phyloP scores from a whole-genome alignment of 2,797 vertebrate species.

The Anableps anableps region DNA sequence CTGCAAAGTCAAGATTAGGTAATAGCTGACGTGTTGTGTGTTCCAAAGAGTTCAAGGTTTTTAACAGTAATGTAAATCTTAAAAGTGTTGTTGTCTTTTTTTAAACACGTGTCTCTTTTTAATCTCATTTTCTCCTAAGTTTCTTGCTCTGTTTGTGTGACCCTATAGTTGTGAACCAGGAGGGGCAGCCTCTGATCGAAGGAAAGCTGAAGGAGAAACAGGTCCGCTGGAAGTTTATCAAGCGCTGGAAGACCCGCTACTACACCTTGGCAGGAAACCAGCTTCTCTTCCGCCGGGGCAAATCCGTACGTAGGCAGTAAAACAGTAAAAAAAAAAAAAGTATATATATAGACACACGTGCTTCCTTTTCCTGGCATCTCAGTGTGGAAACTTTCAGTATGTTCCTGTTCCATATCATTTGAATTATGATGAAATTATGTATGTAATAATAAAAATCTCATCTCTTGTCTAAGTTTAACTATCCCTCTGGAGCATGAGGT shows the following conservation, averaged over 20 bases:
- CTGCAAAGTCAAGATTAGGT: neutral
- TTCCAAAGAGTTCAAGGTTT: neutral
- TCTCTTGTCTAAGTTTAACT: constrained; percentile 31
- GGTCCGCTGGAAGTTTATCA: constrained; percentile 97
- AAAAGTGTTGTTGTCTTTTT: neutral
- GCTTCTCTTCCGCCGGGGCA: constrained; percentile 92
- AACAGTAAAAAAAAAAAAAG: neutral
- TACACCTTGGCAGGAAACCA: constrained; percentile 97
- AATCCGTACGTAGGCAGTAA: constrained; percentile 86
- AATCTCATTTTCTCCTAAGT: neutral
- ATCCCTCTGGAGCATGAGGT: constrained; percentile 39
- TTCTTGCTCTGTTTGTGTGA: constrained; percentile 7
- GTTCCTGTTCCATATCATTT: constrained; percentile 27
- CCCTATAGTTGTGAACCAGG: constrained; percentile 88
- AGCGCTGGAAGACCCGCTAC: constrained; percentile 96
- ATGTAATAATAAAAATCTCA: constrained; percentile 55
- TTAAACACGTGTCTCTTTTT: neutral
- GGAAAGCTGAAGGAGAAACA: constrained; percentile 98
- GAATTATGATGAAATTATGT: constrained; percentile 50
- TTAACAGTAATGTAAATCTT: neutral
- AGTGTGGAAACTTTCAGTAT: constrained; percentile 16
- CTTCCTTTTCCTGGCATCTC: constrained; percentile 1
- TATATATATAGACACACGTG: neutral
- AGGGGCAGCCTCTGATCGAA: constrained; percentile 95
- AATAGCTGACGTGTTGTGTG: neutral